These are phyloP conservation scores for Tachypleus tridentatus DNA, from an alignment of 1,140 invertebrate genomes.

Conservation along the genomic window DNA sequence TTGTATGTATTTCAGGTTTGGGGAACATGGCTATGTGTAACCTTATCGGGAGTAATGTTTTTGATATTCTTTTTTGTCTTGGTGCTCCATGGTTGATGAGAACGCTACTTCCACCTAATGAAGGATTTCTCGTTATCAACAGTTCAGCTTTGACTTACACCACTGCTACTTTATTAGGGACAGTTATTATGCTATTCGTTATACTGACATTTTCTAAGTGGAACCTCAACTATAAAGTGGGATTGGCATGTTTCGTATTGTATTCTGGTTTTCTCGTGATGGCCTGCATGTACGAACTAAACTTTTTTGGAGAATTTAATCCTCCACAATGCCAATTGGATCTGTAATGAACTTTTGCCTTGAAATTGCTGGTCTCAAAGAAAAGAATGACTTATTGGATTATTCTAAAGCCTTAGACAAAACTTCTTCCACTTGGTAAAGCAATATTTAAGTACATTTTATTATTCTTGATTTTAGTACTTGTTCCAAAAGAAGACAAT, in stretches of 20 bases:
- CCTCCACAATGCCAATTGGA: conserved; percentile 9
- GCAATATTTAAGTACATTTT: too few species aligned
- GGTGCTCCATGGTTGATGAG: conserved; percentile 72
- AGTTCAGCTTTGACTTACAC: conserved; percentile 25
- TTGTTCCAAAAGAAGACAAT: too few species aligned
- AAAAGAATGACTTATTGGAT: too few species aligned
- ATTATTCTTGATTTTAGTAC: too few species aligned
- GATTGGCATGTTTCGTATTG: conserved; percentile 14
- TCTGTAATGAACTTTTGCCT: too few species aligned
- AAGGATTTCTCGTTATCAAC: conserved; percentile 15
- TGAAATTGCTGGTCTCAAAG: too few species aligned
- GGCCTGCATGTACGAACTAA: conserved; percentile 18
- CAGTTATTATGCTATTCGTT: conserved; percentile 20
- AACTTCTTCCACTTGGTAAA: too few species aligned
- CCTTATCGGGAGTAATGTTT: conserved; percentile 65
- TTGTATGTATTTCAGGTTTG: conserved; percentile 11
- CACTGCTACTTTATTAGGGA: conserved; percentile 19
- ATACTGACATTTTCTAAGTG: conserved; percentile 20
- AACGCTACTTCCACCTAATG: conserved; percentile 38
- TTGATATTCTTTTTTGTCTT: conserved; percentile 73
- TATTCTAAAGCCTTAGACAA: too few species aligned
- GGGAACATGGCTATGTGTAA: conserved; percentile 68
- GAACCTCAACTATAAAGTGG: conserved; percentile 23
- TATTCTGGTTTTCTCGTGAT: conserved; percentile 19
- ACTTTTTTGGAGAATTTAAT: conserved; percentile 19